phyloP scores from a whole-genome alignment of 2,888 invertebrate genomes.

The Branchellion lobata region DNA sequence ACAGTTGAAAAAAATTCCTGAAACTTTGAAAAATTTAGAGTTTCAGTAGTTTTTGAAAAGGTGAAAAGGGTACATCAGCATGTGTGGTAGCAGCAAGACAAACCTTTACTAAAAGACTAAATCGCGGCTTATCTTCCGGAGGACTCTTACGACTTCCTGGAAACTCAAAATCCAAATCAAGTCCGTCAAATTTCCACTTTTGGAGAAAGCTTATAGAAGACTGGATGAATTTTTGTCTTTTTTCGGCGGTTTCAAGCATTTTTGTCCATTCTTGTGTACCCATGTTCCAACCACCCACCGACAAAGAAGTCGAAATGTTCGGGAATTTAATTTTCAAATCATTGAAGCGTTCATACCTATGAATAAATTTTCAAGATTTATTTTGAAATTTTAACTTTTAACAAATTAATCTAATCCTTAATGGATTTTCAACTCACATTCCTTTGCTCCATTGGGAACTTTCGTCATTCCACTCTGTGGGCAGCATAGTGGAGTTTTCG shows the following conservation, averaged over 20 bases:
- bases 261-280: constrained; percentile 52
- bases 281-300: constrained; percentile 53
- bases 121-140: constrained; percentile 55
- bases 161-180: constrained; percentile 92
- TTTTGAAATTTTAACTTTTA: background rate
- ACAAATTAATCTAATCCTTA: background rate
- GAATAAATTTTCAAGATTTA: background rate
- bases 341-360: constrained; percentile 46
- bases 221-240: constrained; percentile 54
- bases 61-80: background rate
- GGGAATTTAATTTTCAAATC: constrained; percentile 40
- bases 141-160: constrained; percentile 65
- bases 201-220: constrained; percentile 55
- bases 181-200: constrained; percentile 73
- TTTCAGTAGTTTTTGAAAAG: too few species aligned
- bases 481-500: constrained; percentile 69
- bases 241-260: constrained; percentile 51
- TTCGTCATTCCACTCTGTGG: constrained; percentile 87
- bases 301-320: constrained; percentile 42
- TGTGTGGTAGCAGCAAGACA: background rate
- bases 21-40: too few species aligned
- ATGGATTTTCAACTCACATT: constrained; percentile 48
- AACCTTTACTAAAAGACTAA: constrained; percentile 54
- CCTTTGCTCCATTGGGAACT: constrained; percentile 44
- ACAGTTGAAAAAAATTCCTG: too few species aligned